phyloP scores from a whole-genome alignment of 1,140 invertebrate genomes.

The Lepidurus arcticus region DNA sequence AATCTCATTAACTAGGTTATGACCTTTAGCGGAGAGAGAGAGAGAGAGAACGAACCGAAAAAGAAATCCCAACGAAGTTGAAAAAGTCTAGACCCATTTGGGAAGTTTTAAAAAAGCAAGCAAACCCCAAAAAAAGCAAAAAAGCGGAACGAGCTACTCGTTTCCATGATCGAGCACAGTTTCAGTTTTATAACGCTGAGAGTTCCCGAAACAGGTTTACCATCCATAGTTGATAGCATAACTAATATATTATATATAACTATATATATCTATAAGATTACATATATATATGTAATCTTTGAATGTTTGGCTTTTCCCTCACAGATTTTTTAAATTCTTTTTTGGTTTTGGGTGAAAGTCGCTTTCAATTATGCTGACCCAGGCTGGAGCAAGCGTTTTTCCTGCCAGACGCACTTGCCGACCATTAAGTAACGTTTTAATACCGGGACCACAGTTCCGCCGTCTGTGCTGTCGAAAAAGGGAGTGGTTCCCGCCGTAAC shows the following conservation, averaged over 20 bases:
- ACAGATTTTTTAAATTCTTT: neutral
- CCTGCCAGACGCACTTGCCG: slow-evolving; percentile 12
- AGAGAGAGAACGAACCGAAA: neutral
- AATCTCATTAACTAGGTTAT: slow-evolving; percentile 19
- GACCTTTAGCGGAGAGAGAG: neutral
- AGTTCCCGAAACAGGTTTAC: too few relatives aligned
- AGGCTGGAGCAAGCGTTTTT: slow-evolving; percentile 1
- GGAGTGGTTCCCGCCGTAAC: neutral
- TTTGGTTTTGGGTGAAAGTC: neutral
- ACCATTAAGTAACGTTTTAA: slow-evolving; percentile 10
- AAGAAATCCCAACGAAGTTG: neutral
- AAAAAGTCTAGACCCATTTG: slow-evolving; percentile 10
- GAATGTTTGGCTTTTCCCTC: neutral
- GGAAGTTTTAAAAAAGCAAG: neutral
- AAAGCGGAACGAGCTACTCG: too few relatives aligned
- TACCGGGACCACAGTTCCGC: neutral
- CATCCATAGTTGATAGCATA: too few relatives aligned
- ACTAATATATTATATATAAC: too few relatives aligned
- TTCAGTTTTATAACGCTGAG: too few relatives aligned
- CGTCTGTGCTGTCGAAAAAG: neutral
- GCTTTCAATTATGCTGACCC: neutral
- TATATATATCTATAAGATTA: too few relatives aligned
- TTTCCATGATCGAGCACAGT: too few relatives aligned
- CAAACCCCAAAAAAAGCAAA: too few relatives aligned
- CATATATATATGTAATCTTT: too few relatives aligned